Conservation (phyloP, 2,797 vertebrate species). For the Hypotaenidia philippensis region DNA sequence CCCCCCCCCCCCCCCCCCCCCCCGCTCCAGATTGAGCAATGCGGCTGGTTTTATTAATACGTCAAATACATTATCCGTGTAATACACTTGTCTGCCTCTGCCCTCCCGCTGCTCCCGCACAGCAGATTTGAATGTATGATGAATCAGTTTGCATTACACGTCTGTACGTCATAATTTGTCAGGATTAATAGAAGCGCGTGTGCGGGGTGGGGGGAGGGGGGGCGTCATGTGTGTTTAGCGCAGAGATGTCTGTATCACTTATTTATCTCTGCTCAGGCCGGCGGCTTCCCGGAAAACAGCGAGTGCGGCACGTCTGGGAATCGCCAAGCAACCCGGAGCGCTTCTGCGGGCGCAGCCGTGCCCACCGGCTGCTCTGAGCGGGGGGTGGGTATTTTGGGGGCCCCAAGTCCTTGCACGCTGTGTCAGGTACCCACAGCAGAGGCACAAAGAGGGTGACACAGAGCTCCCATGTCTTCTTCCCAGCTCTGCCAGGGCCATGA, state of each 20-base stretch:
- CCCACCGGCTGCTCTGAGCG: not conserved
- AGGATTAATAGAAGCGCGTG: conserved; percentile 84
- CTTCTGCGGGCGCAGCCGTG: rapidly evolving
- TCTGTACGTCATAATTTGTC: conserved; percentile 87
- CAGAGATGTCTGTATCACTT: conserved; percentile 72
- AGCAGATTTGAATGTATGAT: conserved; percentile 85
- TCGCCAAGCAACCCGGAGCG: not conserved
- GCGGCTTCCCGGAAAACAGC: conserved; percentile 69
- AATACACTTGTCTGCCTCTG: conserved; percentile 87
- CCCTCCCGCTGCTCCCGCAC: conserved; percentile 81
- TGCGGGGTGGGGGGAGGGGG: conserved; percentile 28
- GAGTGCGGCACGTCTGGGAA: conserved; percentile 55
- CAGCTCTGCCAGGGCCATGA: not conserved
- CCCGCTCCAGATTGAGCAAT: conserved; percentile 77
- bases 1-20: conserved; percentile 74
- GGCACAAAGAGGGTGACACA: not conserved
- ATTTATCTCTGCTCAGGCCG: conserved; percentile 66
- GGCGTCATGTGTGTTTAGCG: conserved; percentile 70
- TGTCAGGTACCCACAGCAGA: not conserved
- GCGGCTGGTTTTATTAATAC: conserved; percentile 88
- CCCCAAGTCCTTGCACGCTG: rapidly evolving
- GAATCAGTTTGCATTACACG: conserved; percentile 86
- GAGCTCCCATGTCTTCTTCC: not conserved
- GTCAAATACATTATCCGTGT: conserved; percentile 89
- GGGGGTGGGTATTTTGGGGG: not conserved